Evolutionary conservation across 2,888 invertebrate species (phyloP), one percentile per base, ranked within the genome.

Genomic region (Philaethria dido): DNA sequence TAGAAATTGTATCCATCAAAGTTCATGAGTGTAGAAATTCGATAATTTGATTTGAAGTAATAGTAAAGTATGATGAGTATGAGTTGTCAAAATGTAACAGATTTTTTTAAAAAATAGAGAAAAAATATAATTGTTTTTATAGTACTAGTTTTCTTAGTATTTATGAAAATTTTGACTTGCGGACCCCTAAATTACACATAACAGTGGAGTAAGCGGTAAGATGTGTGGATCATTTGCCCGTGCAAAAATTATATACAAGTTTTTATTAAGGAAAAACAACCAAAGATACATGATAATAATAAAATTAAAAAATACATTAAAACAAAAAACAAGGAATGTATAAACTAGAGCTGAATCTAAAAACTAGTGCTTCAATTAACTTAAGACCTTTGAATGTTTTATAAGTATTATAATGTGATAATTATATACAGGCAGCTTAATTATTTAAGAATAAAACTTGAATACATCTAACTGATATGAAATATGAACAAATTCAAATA

Each of bases 161-260:
- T 20, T 9, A 36, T 42, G 11, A 2, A n/a, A 4, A 14, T 57
- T 25, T 84, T 84, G 88, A 90, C 89, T 87, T 84, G 80, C 82
- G 90, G 92, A 92, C 92, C 92, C 92, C 89, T 88, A 92, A 92
- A 92, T 89, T 90, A 92, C 92, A 92, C 92, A 92, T 89, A 91
- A 90, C 90, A 89, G 87, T 86, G 81, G 50, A 29, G 42, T 59
- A n/a, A 50, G 18, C 11, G 18, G 16, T 36, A 73, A 84, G 83
- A 85, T 83, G 85, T 81, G 25, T 45, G 45, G 25, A 54, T 65
- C 36, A 20, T 47, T 71, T 68, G 45, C 72, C 68, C 55, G 68
- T 64, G 66, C 64, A 64, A 13, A 55, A 25, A 33, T 52, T 18
- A 33, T 29, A 47, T 50, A 45, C 20, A 45, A 52, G 36, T 62